Base-by-base conservation (phyloP, 2,797 vertebrate species). In the Scyliorhinus canicula region DNA sequence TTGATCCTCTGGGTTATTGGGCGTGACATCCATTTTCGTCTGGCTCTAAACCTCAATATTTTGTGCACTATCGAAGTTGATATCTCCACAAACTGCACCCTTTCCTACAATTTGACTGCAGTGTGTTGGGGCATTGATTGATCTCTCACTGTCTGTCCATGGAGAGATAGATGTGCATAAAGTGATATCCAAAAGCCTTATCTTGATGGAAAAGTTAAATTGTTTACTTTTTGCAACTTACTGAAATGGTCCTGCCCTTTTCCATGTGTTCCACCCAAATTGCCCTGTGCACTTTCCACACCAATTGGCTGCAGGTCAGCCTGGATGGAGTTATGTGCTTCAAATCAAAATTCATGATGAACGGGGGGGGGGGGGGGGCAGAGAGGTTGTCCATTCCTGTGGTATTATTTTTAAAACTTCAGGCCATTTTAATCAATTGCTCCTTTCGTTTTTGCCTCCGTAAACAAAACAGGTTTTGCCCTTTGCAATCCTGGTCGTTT, bases 171-270 rank as follows among this genome's bases (percentile, higher is more conserved):
- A 63, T 60, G 86, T 40, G 52, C 52, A 35, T 7, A n/a, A n/a
- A n/a, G 63, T 90, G 35, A 57, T 16, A 90, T 60, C 86, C n/a
- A 90, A 90, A 60, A 57, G 86, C 2, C 26, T 57, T 90, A 90
- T 90, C 86, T 60, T 55, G 85, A 8, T 60, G 55, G 31, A 90
- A 35, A 40, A 40, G 16, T 6, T 19, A 12, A 86, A 1, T 26
- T 90, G 86, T 90, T 90, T 90, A 90, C 50, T 55, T 60, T 88
- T 88, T 55, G 85, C 85, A 88, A 19, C 52, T 1, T 60, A 40
- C 63, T 60, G 57, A 57, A 57, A 90, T 90, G 86, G 86, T n/a
- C 86, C 86, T 57, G 35, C 86, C 86, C 86, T 40, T 60, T 55
- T n/a, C 31, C 19, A 88, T n/a, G 7, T 63, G 26, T 90, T 65